phyloP scores from a whole-genome alignment of 2,888 invertebrate species.

The Vesta saturnalis region DNA sequence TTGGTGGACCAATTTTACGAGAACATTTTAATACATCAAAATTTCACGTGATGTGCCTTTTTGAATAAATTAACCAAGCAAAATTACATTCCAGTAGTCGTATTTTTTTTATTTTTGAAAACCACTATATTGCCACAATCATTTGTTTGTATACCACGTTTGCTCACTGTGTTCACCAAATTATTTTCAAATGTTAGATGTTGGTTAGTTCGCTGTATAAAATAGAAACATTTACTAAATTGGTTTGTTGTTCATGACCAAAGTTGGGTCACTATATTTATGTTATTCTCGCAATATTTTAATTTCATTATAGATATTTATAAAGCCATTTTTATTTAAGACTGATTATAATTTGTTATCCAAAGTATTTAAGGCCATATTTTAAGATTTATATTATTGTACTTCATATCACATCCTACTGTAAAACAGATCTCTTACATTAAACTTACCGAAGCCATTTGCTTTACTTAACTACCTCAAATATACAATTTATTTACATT shows the following conservation, averaged over 20 bases:
- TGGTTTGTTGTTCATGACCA: slow-evolving; percentile 22
- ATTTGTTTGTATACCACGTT: slow-evolving; percentile 29
- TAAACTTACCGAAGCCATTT: slow-evolving; percentile 44
- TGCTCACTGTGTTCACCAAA: slow-evolving; percentile 32
- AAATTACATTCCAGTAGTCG: slow-evolving; percentile 49
- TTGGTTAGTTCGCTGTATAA: slow-evolving; percentile 7
- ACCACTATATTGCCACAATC: slow-evolving; percentile 11
- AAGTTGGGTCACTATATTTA: slow-evolving; percentile 16
- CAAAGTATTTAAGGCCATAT: slow-evolving; percentile 53
- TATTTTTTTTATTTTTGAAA: slow-evolving; percentile 31
- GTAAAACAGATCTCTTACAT: slow-evolving; percentile 45
- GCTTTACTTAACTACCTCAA: slow-evolving; percentile 56
- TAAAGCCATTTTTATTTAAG: slow-evolving; percentile 62
- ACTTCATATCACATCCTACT: slow-evolving; percentile 28
- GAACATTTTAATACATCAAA: slow-evolving; percentile 34
- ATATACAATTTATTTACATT: slow-evolving; percentile 49
- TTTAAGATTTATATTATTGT: slow-evolving; percentile 31
- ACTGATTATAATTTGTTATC: slow-evolving; percentile 59
- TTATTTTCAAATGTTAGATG: slow-evolving; percentile 18
- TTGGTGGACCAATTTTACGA: slow-evolving; percentile 52
- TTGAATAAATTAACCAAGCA: slow-evolving; percentile 37
- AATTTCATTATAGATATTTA: slow-evolving; percentile 29
- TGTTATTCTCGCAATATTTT: slow-evolving; percentile 35
- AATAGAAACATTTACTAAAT: slow-evolving; percentile 10
- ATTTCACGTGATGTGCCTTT: slow-evolving; percentile 55